These are phyloP conservation scores for Sylvilagus bachmani DNA, from an alignment of 2,113 vertebrate species.

Conservation along the genomic window DNA sequence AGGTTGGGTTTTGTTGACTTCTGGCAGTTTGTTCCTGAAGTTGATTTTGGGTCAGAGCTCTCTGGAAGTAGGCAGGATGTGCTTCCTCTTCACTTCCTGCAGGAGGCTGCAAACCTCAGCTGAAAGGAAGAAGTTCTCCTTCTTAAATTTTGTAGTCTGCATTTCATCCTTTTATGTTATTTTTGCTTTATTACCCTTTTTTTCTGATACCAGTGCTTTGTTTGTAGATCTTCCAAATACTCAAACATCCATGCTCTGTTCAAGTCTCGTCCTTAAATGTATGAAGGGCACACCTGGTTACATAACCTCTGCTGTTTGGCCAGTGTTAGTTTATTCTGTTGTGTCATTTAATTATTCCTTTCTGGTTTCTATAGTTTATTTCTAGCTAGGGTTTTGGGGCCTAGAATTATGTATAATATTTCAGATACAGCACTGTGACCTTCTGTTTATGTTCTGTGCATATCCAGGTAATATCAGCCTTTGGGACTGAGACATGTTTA, in stretches of 20 bases:
- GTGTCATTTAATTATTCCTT: constrained; percentile 48
- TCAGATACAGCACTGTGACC: neutral
- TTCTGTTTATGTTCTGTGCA: neutral
- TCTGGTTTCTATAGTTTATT: neutral
- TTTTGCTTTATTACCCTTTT: constrained; percentile 20
- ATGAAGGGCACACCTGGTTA: neutral
- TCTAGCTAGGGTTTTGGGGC: constrained; percentile 35
- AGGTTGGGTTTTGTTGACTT: neutral
- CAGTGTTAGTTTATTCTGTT: constrained; percentile 1
- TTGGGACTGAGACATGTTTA: neutral
- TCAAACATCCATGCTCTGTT: constrained; percentile 1
- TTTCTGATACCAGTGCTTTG: constrained; percentile 1
- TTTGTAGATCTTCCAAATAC: constrained; percentile 27
- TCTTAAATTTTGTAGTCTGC: constrained; percentile 13
- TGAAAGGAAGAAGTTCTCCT: constrained; percentile 16
- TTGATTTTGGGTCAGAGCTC: neutral
- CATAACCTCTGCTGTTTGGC: constrained; percentile 42
- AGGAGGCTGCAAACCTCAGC: constrained; percentile 38
- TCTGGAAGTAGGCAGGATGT: constrained; percentile 19
- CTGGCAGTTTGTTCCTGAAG: constrained; percentile 36
- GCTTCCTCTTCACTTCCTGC: neutral
- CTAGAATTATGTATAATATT: constrained; percentile 22
- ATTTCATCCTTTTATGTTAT: constrained; percentile 17
- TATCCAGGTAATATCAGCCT: neutral
- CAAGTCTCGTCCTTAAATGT: constrained; percentile 15